Percentiles rank a stretch among this genome's conserved stretches.
Conservation (phyloP, 1,140 invertebrate genomes). For the Drosophila mayri region DNA sequence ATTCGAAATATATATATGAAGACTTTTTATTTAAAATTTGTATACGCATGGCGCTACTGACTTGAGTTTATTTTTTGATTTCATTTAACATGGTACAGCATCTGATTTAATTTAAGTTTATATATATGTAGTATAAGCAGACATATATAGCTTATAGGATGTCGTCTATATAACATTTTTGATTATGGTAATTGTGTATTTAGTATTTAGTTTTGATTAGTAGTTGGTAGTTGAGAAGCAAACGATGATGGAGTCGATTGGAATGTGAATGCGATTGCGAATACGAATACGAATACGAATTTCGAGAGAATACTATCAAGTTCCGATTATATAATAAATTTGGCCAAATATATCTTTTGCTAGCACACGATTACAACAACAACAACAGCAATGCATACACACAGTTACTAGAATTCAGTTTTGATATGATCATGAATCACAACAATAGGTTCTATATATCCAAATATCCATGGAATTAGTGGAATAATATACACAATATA, state of each 20-base stretch:
- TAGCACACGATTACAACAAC: slow-evolving; percentile 54
- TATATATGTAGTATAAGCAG: slow-evolving; percentile 18
- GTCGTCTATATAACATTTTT: slow-evolving; percentile 50
- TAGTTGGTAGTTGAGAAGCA: slow-evolving; percentile 26
- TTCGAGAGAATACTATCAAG: slow-evolving; percentile 55
- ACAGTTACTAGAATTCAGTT: slow-evolving; percentile 65
- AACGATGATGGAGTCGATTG: slow-evolving; percentile 59
- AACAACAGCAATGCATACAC: slow-evolving; percentile 62
- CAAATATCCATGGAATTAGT: slow-evolving; percentile 60
- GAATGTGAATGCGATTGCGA: slow-evolving; percentile 57
- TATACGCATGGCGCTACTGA: slow-evolving; percentile 55
- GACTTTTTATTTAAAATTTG: slow-evolving; percentile 74
- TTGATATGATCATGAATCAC: slow-evolving; percentile 83
- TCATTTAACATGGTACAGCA: slow-evolving; percentile 48
- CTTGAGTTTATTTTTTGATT: slow-evolving; percentile 55
- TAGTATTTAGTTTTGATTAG: slow-evolving; percentile 37
- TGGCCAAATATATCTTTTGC: slow-evolving; percentile 63
- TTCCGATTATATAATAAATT: slow-evolving; percentile 55
- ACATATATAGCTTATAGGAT: slow-evolving; percentile 31
- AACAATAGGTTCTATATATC: slow-evolving; percentile 65
- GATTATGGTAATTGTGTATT: slow-evolving; percentile 48
- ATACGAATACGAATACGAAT: slow-evolving; percentile 47
- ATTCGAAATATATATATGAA: slow-evolving; percentile 64
- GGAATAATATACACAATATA: slow-evolving; percentile 59
- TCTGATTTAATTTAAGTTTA: slow-evolving; percentile 45